Conservation (phyloP, 2,113 vertebrate species). For the Nycticorax nycticorax region DNA sequence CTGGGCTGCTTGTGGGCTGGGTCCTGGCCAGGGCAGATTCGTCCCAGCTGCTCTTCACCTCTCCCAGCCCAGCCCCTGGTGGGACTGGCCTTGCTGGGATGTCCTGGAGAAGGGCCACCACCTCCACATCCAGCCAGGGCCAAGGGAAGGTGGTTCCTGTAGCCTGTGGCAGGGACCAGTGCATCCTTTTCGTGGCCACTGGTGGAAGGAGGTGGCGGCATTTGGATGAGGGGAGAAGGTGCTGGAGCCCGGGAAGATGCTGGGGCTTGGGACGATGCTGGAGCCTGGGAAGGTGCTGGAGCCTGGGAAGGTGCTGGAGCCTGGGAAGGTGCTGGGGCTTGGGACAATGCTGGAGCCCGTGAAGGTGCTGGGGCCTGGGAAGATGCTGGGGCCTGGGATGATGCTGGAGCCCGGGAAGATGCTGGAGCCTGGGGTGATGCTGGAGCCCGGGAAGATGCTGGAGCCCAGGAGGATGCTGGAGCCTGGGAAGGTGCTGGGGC, state of each 20-base stretch:
- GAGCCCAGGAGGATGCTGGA: rapidly evolving
- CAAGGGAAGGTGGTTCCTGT: background rate
- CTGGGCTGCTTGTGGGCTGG: background rate
- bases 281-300: background rate
- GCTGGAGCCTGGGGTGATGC: rapidly evolving
- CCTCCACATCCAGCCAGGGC: background rate
- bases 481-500: rapidly evolving
- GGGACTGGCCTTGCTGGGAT: background rate
- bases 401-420: rapidly evolving
- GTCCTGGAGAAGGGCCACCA: background rate
- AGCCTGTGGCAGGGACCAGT: rapidly evolving
- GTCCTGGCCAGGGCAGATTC: background rate
- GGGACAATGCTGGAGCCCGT: rapidly evolving
- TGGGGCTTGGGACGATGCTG: background rate
- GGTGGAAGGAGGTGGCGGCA: background rate
- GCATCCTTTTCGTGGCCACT: rapidly evolving
- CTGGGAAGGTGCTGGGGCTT: background rate
- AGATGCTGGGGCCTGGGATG: rapidly evolving
- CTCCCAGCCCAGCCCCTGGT: background rate
- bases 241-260: background rate
- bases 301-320: background rate
- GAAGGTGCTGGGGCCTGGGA: background rate
- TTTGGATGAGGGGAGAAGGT: background rate
- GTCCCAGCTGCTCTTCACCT: background rate
- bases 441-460: rapidly evolving